Evolutionary conservation across 2,113 vertebrate species (phyloP).

Genomic region (Lycaon pictus): DNA sequence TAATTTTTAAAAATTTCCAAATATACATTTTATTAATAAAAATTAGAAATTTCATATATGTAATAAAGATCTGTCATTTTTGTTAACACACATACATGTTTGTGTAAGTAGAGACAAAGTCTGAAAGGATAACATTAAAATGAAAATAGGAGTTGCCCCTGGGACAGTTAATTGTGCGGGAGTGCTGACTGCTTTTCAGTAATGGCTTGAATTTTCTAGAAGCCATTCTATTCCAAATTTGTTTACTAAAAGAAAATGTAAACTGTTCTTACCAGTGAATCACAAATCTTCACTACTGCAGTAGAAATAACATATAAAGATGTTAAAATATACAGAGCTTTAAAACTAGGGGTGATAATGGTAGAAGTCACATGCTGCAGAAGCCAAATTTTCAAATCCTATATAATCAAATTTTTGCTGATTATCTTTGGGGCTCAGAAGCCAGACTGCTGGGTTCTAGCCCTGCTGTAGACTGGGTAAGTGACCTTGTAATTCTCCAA

Average conservation of each 20-base stretch:
- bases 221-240: constrained; percentile 8
- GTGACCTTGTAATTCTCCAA: not conserved
- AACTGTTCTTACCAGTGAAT: not conserved
- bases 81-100: not conserved
- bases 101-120: not conserved
- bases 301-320: not conserved
- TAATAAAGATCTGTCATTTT: not conserved
- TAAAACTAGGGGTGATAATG: not conserved
- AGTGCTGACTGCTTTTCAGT: not conserved
- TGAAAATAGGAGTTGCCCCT: not conserved
- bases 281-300: not conserved
- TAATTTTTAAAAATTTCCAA: not conserved
- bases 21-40: constrained; percentile 50
- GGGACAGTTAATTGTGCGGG: not conserved
- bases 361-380: not conserved
- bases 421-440: not conserved
- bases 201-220: not conserved
- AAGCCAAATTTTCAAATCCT: not conserved
- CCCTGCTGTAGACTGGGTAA: not conserved
- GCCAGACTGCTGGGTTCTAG: not conserved
- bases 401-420: not conserved
- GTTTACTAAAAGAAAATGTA: not conserved
- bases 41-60: constrained; percentile 45
- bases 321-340: not conserved
- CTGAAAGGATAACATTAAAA: not conserved